Evolutionary conservation across 2,888 invertebrate species (phyloP), one percentile per base, ranked within the genome.

Genomic region (Penaeus monodon): DNA sequence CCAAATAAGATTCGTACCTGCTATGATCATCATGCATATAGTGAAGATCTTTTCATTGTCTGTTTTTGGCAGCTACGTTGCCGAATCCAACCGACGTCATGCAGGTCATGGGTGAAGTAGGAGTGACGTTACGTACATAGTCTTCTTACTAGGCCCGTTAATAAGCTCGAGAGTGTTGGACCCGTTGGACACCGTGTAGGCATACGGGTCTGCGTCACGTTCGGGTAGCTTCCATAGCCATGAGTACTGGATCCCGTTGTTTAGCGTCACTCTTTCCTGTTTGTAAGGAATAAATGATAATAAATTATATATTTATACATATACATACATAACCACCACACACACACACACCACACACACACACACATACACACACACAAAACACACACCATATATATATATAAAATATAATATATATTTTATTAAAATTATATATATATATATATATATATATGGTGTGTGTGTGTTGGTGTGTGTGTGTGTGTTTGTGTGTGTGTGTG

Each of bases 81-180:
- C 99, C 99, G 94, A 99, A 99, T 91, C 99, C 99, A 92, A 99
- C 99, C 92, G 98, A 98, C 91, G 99, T 99, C 99, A 99, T 99
- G 93, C 99, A 99, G 91, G 99, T 99, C 97, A 99, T 97, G n/a
- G 91, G 99, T 99, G 94, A 98, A 99, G 94, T 99, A 99, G n/a
- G 91, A 99, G 95, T 90, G 99, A 98, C 91, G 98, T 98, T 92
- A 98, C 97, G 94, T 99, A 98, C 97, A 96, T 97, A 92, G 97
- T 98, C 93, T 96, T 96, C 92, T 97, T 95, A 91, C 96, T 96
- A 88, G 98, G 98, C 88, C 98, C 98, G 92, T 97, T 97, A 88
- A 96, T 95, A 91, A 98, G 94, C 93, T 98, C 97, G 20, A 92
- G 90, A 22, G 90, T 85, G 74, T 91, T 91, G 90, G 96, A 96